Conservation (phyloP, 2,113 vertebrate genomes). For the Hydrochoerus hydrochaeris region DNA sequence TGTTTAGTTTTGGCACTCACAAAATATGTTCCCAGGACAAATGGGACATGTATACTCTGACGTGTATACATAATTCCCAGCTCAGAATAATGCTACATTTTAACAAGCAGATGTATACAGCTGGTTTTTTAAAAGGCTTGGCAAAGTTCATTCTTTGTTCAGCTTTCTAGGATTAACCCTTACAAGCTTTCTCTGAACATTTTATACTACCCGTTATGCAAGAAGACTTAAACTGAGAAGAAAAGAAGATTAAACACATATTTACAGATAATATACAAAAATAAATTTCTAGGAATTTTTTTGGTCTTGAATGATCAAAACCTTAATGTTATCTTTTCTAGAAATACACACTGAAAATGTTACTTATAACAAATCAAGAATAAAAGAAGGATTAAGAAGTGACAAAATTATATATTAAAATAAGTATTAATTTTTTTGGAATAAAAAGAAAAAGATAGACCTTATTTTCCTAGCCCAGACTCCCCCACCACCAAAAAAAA, state of each 20-base stretch:
- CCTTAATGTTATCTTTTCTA: neutral
- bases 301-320: neutral
- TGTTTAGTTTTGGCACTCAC: constrained; percentile 55
- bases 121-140: constrained; percentile 67
- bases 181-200: constrained; percentile 4
- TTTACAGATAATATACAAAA: neutral
- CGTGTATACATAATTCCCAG: constrained; percentile 56
- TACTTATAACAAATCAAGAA: constrained; percentile 27
- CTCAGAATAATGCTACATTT: constrained; percentile 41
- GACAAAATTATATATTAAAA: constrained; percentile 44
- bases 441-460: constrained; percentile 29
- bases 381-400: constrained; percentile 18
- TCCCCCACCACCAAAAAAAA: neutral
- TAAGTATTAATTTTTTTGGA: neutral
- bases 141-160: constrained; percentile 61
- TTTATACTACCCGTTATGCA: neutral
- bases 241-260: constrained; percentile 20
- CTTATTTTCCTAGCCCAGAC: constrained; percentile 22
- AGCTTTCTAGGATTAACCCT: constrained; percentile 50
- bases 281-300: neutral
- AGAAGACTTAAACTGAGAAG: constrained; percentile 6
- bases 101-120: constrained; percentile 73
- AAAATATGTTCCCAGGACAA: constrained; percentile 72
- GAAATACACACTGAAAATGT: constrained; percentile 27
- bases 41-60: constrained; percentile 5